phyloP scores from a whole-genome alignment of 2,888 invertebrate species.

The Zygaena filipendulae region DNA sequence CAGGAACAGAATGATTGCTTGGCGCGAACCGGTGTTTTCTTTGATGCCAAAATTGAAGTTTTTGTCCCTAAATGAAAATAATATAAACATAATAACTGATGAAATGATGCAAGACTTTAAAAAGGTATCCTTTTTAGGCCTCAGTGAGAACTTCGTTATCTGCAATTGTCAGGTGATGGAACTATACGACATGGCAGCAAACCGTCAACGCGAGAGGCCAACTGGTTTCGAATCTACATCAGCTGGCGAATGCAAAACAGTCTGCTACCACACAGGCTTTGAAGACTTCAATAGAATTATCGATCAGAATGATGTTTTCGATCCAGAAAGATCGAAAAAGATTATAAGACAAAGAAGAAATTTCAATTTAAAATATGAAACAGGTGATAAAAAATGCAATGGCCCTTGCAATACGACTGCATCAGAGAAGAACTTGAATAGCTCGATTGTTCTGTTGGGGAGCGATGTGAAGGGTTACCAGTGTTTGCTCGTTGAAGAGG shows the following conservation, averaged over 20 bases:
- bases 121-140: slow-evolving; percentile 46
- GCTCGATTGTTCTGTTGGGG: slow-evolving; percentile 26
- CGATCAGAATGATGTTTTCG: neutral
- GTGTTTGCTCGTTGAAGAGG: slow-evolving; percentile 28
- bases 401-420: too few relatives aligned
- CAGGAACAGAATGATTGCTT: slow-evolving; percentile 63
- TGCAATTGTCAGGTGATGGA: slow-evolving; percentile 69
- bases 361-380: too few relatives aligned
- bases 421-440: slow-evolving; percentile 11
- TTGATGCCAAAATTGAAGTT: slow-evolving; percentile 41
- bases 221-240: too few relatives aligned
- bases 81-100: slow-evolving; percentile 62
- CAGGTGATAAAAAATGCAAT: slow-evolving; percentile 17
- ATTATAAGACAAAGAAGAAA: too few relatives aligned
- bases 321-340: slow-evolving; percentile 16
- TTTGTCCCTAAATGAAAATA: slow-evolving; percentile 60
- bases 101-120: slow-evolving; percentile 68
- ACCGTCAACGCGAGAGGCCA: too few relatives aligned
- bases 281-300: slow-evolving; percentile 26
- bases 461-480: slow-evolving; percentile 23
- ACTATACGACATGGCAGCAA: slow-evolving; percentile 48
- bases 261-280: slow-evolving; percentile 28
- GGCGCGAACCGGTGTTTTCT: slow-evolving; percentile 53
- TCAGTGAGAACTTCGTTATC: slow-evolving; percentile 68
- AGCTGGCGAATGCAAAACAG: too few relatives aligned